Evolutionary conservation across 2,113 vertebrate genomes (phyloP), one percentile per base, ranked within the genome.

Genomic region (Melanostigma gelatinosum): DNA sequence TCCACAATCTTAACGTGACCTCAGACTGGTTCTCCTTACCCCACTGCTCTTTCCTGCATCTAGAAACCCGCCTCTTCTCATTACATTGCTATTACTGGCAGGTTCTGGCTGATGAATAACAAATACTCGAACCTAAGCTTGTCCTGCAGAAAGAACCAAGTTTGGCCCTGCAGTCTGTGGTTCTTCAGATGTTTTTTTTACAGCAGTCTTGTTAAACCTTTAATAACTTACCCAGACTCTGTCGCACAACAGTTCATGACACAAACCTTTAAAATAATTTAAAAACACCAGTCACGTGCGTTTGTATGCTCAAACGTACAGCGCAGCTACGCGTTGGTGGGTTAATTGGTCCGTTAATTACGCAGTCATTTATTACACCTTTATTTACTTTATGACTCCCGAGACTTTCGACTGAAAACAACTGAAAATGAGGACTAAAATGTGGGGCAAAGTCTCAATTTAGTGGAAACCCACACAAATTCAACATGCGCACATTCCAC

Each of bases 281-380:
- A 8, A 55, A n/a, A 16, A 44, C 32, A 7, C 2, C 11, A 20
- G 1, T 48, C 55, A 6, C 18, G 0, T 15, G 16, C 57, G 2
- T 0, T 38, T 27, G 61, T 5, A 1, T 18, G 38, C 4, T 42
- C 11, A 1, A 3, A 27, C 6, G 11, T 0, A 34, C 5, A 7
- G 42, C 0, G 4, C 2, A 10, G 52, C 27, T 40, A 4, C 11
- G 20, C 6, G 1, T 34, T 27, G 22, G 8, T 65, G 3, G 38
- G 42, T 84, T 84, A 86, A 88, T 83, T 87, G 72, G 32, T 6
- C 2, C 61, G 24, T 36, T 63, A 58, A 86, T 86, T 90, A 87
- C 73, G 75, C 55, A 40, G 77, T 77, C 68, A 85, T 87, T 82
- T 79, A 79, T 57, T 52, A 1, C 82, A 78, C 79, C 68, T 87